Conservation (phyloP, 2,888 invertebrate species). For the Cylindroiulus punctatus region DNA sequence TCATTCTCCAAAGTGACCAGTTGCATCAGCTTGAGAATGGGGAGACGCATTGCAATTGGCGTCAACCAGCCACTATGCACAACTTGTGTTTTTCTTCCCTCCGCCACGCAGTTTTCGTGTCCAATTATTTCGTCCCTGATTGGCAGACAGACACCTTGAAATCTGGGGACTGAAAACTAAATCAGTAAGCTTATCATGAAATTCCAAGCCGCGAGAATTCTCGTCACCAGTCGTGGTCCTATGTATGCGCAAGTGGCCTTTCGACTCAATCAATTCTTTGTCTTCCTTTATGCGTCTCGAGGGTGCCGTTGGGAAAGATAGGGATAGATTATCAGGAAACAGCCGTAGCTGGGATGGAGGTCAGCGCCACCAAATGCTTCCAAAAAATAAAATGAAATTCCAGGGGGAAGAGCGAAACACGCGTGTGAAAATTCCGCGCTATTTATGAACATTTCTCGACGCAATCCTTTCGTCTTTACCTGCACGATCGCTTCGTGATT, state of each 20-base stretch:
- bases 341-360: constrained; percentile 35
- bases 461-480: not conserved
- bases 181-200: constrained; percentile 47
- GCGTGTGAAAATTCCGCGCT: not conserved
- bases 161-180: constrained; percentile 45
- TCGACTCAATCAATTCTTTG: constrained; percentile 51
- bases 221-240: constrained; percentile 21
- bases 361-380: constrained; percentile 35
- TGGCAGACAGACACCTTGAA: constrained; percentile 45
- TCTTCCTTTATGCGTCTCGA: constrained; percentile 50
- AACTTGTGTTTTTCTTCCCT: not conserved
- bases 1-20: not conserved
- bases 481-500: not conserved
- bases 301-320: constrained; percentile 49
- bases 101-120: constrained; percentile 27
- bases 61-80: not conserved
- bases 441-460: not conserved
- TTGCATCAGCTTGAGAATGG: not conserved
- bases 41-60: not conserved
- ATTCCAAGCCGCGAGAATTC: constrained; percentile 32
- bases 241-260: constrained; percentile 47
- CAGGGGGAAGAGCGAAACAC: not conserved
- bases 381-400: constrained; percentile 36
- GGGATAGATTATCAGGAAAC: constrained; percentile 46
- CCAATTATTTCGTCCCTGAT: constrained; percentile 37